phyloP scores from a whole-genome alignment of 2,888 invertebrate species.

The Agrotis clavis region DNA sequence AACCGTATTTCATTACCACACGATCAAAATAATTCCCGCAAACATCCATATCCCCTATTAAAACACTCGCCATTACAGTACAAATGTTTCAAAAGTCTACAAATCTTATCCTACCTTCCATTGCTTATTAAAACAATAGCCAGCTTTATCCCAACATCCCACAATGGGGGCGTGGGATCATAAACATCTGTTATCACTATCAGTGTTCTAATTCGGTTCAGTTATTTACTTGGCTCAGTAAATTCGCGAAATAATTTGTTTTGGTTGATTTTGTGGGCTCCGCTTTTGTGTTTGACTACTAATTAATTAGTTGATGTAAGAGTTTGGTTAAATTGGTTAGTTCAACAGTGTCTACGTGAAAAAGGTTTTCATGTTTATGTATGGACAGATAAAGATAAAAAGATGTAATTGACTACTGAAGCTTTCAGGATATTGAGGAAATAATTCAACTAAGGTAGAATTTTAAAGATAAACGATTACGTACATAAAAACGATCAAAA shows the following conservation, averaged over 20 bases:
- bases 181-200: conserved; percentile 57
- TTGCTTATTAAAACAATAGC: conserved; percentile 47
- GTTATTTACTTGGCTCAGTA: conserved; percentile 41
- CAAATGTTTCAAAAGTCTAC: conserved; percentile 20
- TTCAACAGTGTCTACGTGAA: no score
- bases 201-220: conserved; percentile 33
- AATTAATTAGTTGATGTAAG: conserved; percentile 38
- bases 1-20: neutral
- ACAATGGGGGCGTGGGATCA: conserved; percentile 52
- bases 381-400: no score
- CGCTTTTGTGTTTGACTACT: conserved; percentile 46
- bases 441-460: no score
- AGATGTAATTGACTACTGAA: no score
- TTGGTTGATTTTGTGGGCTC: conserved; percentile 44
- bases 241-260: conserved; percentile 50
- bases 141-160: neutral
- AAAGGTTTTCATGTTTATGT: no score
- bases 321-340: neutral
- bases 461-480: no score
- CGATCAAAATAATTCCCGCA: conserved; percentile 1
- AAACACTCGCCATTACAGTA: conserved; percentile 20
- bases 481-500: no score
- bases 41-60: neutral
- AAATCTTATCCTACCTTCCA: conserved; percentile 30
- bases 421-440: no score